phyloP scores from a whole-genome alignment of 92 coral and sea anemone genomes.

The Blastomussa wellsi region DNA sequence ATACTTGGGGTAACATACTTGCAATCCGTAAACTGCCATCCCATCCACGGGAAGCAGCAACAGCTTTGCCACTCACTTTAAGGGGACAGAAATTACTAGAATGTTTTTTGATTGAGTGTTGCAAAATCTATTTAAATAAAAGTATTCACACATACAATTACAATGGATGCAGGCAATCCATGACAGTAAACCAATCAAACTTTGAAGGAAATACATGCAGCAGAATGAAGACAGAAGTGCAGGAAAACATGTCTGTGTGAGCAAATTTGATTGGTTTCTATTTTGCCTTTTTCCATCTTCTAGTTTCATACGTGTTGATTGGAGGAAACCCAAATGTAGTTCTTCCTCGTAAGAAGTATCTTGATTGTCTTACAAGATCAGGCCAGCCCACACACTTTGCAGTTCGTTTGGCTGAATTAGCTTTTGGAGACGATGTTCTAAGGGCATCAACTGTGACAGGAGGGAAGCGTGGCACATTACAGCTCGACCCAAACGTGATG shows the following conservation, averaged over 20 bases:
- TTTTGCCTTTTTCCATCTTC: not conserved
- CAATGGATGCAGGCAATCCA: too few relatives aligned
- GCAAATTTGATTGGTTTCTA: too few relatives aligned
- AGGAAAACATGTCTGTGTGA: too few relatives aligned
- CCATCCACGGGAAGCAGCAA: too few relatives aligned
- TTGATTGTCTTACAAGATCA: conserved; percentile 58
- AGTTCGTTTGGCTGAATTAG: conserved; percentile 60
- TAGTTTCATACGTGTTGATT: conserved; percentile 44
- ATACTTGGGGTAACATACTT: not conserved
- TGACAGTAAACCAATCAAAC: too few relatives aligned
- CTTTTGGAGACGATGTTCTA: conserved; percentile 61
- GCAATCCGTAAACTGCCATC: too few relatives aligned
- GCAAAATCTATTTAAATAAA: too few relatives aligned
- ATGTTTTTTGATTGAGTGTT: too few relatives aligned
- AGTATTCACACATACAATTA: too few relatives aligned
- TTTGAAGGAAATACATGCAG: too few relatives aligned
- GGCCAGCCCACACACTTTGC: conserved; percentile 69
- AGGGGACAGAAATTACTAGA: too few relatives aligned
- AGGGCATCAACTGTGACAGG: conserved; percentile 69
- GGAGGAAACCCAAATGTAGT: conserved; percentile 64
- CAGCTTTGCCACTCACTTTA: not conserved
- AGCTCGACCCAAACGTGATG: conserved; percentile 48
- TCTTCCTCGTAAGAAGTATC: conserved; percentile 55
- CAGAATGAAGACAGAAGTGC: too few relatives aligned
- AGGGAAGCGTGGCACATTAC: conserved; percentile 58